Evolutionary conservation across 2,888 invertebrate species (phyloP).

Genomic region (Synergus itoensis): DNA sequence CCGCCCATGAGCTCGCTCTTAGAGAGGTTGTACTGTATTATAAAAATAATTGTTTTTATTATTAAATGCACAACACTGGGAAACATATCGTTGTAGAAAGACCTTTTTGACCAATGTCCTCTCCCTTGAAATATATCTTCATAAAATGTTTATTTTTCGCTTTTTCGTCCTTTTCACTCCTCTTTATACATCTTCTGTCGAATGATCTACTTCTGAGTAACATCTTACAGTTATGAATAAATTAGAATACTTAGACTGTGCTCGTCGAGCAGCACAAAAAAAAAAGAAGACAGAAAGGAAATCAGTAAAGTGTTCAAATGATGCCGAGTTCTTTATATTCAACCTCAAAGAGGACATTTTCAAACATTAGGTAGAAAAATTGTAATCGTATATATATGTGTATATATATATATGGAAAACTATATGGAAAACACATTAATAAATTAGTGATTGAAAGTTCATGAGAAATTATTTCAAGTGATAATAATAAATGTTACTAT

Average conservation of each 20-base stretch:
- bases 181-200: not conserved
- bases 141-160: not conserved
- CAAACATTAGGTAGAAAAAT: not conserved
- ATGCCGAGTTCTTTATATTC: conserved; percentile 19
- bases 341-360: conserved; percentile 35
- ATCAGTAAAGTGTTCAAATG: not conserved
- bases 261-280: conserved; percentile 17
- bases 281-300: not conserved
- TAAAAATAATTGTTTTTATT: not conserved
- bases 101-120: not conserved
- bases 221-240: conserved; percentile 15
- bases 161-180: not conserved
- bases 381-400: not conserved
- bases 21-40: too few species aligned
- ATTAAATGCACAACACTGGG: not conserved
- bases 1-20: too few species aligned
- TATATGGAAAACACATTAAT: not conserved
- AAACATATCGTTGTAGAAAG: not conserved
- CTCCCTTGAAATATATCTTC: not conserved
- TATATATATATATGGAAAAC: not conserved
- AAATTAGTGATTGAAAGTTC: not conserved
- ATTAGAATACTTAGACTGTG: not conserved
- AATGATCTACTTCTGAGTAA: not conserved
- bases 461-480: too few species aligned
- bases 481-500: too few species aligned